phyloP scores from a whole-genome alignment of 2,797 vertebrate species.

The Microchirus variegatus region DNA sequence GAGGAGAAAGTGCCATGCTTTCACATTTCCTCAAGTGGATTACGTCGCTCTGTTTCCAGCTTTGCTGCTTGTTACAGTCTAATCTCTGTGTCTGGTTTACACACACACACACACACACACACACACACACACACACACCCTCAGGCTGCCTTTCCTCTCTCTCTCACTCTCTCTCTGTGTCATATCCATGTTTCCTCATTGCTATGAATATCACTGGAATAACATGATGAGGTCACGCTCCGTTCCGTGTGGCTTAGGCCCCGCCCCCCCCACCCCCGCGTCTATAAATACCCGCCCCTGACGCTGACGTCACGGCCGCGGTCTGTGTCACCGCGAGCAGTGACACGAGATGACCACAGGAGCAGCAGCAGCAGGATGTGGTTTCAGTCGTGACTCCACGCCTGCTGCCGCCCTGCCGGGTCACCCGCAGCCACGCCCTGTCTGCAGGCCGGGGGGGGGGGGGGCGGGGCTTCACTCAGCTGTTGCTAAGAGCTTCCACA shows the following conservation, averaged over 20 bases:
- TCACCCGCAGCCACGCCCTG: conserved; percentile 58
- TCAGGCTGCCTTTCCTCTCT: conserved; percentile 34
- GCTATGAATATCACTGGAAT: conserved; percentile 63
- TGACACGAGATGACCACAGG: conserved; percentile 46
- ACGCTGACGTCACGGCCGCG: conserved; percentile 47
- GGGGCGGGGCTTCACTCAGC: neutral
- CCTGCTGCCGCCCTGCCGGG: conserved; percentile 40
- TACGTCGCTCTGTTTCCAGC: conserved; percentile 46
- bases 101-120: conserved; percentile 5
- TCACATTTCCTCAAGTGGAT: conserved; percentile 65
- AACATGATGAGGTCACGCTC: conserved; percentile 70
- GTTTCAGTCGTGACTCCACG: conserved; percentile 40
- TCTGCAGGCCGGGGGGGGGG: conserved; percentile 39
- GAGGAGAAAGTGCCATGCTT: conserved; percentile 52
- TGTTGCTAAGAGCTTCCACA: conserved; percentile 3
- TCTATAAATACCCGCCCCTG: conserved; percentile 53
- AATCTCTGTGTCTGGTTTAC: conserved; percentile 33
- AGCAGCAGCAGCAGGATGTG: conserved; percentile 30
- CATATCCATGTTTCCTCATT: conserved; percentile 7
- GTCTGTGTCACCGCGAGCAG: conserved; percentile 24
- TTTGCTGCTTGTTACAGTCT: conserved; percentile 56
- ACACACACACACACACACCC: conserved; percentile 35
- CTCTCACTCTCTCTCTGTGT: conserved; percentile 4
- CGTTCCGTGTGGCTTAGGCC: conserved; percentile 29
- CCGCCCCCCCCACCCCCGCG: conserved; percentile 43